Evolutionary conservation across 1,140 invertebrate genomes (phyloP).

Genomic region (Penaeus japonicus): DNA sequence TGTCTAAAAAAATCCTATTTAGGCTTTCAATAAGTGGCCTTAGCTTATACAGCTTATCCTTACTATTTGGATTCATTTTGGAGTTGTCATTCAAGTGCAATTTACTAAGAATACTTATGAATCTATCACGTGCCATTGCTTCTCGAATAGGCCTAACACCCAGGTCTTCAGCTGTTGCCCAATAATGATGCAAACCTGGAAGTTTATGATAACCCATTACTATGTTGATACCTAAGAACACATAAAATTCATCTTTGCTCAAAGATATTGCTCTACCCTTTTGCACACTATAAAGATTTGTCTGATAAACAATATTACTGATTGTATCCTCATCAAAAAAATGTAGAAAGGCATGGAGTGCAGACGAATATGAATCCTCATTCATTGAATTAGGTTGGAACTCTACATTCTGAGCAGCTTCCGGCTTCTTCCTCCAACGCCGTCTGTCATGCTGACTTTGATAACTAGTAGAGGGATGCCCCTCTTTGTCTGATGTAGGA

Average conservation of each 20-base stretch:
- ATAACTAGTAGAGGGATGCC: background rate
- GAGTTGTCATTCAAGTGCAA: conserved; percentile 49
- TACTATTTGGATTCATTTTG: conserved; percentile 7
- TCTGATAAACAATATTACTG: conserved; percentile 25
- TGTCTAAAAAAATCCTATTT: background rate
- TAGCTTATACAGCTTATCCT: conserved; percentile 44
- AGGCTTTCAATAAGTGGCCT: conserved; percentile 25
- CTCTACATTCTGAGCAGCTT: background rate
- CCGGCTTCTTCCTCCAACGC: background rate
- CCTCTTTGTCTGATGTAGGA: background rate
- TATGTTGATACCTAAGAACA: conserved; percentile 41
- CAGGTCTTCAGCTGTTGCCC: background rate
- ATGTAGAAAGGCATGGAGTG: too few species aligned
- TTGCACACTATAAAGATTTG: conserved; percentile 37
- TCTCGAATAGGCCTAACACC: background rate
- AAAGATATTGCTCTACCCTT: background rate
- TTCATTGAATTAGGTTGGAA: background rate
- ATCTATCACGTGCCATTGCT: conserved; percentile 32
- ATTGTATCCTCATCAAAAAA: too few species aligned
- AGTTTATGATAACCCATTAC: conserved; percentile 38
- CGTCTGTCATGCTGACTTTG: background rate
- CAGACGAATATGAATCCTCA: background rate
- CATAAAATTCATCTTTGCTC: conserved; percentile 35
- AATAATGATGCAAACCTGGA: conserved; percentile 13
- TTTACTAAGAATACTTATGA: background rate